Base-by-base conservation (phyloP, 2,888 invertebrate species). In the Meteorus colon region DNA sequence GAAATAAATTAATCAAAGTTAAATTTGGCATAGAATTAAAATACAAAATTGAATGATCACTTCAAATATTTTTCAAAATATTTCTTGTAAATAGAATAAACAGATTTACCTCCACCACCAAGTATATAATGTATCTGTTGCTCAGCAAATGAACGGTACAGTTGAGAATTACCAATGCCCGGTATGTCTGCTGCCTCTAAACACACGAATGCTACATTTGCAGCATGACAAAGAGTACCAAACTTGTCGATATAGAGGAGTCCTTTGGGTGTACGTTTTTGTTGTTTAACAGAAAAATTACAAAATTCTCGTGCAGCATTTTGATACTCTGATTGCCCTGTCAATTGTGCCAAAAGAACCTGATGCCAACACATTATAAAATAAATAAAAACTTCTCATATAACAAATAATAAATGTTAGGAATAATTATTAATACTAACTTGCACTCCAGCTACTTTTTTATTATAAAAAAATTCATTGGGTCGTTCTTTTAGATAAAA, bases 61-160 rank as follows among this genome's bases (percentile, higher is more conserved):
- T 34, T 34, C 34, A 4, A 2, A 34, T 34, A 34, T 4, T 34
- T 4, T 8, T 8, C 2, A 34, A 8, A 8, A 41, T 12, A 10
- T 41, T 41, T 41, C 6, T 5, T 6, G 8, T 41, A 0, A 12
- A 41, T 41, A 10, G 1, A 12, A 55, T 19, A 19, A 74, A 45
- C 34, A 65, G 19, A 74, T 74, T 82, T 69, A 86, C 87, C 87
- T 73, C 80, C 78, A 69, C 91, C 90, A 6, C 92, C 92, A 27
- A 92, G 86, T 83, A 92, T 91, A 82, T 92, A 92, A 79, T 91
- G 86, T 67, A 92, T 91, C 85, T 92, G 92, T 80, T 90, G 83
- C 78, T 88, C 89, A 27, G 92, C 92, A 82, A 92, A 92, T 68
- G 89, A 81, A 14, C 90, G 84, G 83, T 91, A 92, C 76, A 88